These are phyloP conservation scores for Tenthredo distinguenda DNA, from an alignment of 2,888 invertebrate species.

Conservation along the genomic window DNA sequence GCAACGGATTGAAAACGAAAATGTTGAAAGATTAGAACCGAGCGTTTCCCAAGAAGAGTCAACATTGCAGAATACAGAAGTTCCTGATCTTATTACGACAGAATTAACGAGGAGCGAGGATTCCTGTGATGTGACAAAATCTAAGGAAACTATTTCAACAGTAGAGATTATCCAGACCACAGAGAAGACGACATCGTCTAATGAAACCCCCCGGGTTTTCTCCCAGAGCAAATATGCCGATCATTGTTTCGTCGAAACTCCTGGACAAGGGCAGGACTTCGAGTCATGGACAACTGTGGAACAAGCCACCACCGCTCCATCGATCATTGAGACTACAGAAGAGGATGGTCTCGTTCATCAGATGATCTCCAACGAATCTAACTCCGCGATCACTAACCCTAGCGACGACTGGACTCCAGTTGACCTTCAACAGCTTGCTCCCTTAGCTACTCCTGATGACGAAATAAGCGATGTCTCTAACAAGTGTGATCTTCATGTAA, in stretches of 20 bases:
- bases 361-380: conserved; percentile 39
- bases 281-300: conserved; percentile 68
- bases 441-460: conserved; percentile 72
- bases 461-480: conserved; percentile 73
- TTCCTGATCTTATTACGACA: not conserved
- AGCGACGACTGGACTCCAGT: conserved; percentile 44
- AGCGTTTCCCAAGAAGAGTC: not conserved
- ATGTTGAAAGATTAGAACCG: not conserved
- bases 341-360: conserved; percentile 45
- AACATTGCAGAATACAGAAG: not conserved
- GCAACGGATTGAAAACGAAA: not conserved
- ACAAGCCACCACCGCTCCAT: conserved; percentile 59
- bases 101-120: conserved; percentile 12
- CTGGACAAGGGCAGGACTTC: conserved; percentile 52
- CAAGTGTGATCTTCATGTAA: conserved; percentile 74
- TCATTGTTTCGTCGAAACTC: conserved; percentile 22
- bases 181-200: not conserved
- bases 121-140: not conserved
- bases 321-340: conserved; percentile 64
- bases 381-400: conserved; percentile 44
- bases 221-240: conserved; percentile 37
- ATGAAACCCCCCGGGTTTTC: conserved; percentile 28
- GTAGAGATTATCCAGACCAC: conserved; percentile 40
- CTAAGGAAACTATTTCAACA: conserved; percentile 43
- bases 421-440: conserved; percentile 63